phyloP scores from a whole-genome alignment of 1,140 invertebrate species.

The Zeugodacus cucurbitae region DNA sequence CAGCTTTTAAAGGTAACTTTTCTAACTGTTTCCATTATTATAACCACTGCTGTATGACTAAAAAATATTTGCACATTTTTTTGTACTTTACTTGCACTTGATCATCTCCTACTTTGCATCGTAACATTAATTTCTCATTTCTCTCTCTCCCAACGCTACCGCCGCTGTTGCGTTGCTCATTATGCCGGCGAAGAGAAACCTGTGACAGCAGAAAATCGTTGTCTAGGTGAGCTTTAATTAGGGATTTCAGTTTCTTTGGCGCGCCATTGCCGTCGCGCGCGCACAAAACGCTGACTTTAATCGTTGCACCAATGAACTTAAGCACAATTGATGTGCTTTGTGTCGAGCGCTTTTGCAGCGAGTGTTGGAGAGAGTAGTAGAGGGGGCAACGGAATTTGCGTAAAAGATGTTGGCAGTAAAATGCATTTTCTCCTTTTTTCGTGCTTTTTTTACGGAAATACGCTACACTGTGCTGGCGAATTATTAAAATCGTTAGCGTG shows the following conservation, averaged over 20 bases:
- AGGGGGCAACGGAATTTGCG: background rate
- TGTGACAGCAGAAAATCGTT: background rate
- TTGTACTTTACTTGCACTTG: background rate
- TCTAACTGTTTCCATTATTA: too few relatives aligned
- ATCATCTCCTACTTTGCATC: constrained; percentile 13
- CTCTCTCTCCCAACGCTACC: background rate
- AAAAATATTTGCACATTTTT: background rate
- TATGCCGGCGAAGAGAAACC: background rate
- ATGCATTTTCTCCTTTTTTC: background rate
- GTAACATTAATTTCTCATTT: background rate
- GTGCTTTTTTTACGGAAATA: background rate
- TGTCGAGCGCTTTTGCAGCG: background rate
- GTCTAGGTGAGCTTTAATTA: constrained; percentile 33
- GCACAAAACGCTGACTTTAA: constrained; percentile 10
- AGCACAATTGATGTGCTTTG: constrained; percentile 32
- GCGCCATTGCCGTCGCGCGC: background rate
- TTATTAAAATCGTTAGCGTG: constrained; percentile 25
- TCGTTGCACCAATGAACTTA: constrained; percentile 34
- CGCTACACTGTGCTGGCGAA: background rate
- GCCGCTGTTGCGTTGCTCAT: background rate
- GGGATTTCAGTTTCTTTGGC: constrained; percentile 17
- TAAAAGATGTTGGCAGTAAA: background rate
- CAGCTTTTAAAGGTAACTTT: too few relatives aligned
- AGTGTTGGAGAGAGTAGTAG: background rate
- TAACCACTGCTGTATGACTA: background rate